These are phyloP conservation scores for Macrophya alboannulata DNA, from an alignment of 2,888 invertebrate species.

Conservation along the genomic window DNA sequence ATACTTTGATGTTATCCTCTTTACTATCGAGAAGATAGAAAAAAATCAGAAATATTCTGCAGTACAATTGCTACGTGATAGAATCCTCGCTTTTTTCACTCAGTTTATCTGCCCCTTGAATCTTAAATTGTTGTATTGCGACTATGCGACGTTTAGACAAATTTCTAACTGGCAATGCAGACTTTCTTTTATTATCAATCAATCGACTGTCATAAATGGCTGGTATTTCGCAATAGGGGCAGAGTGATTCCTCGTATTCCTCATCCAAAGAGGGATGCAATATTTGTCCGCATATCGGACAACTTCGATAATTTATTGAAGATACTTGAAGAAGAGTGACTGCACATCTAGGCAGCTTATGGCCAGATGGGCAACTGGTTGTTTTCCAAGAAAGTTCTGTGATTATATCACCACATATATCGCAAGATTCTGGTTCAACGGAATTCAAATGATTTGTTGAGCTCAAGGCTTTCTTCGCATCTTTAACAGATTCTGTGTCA, in stretches of 20 bases:
- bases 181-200: constrained; percentile 41
- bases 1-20: neutral
- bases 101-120: constrained; percentile 57
- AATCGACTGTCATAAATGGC: constrained; percentile 68
- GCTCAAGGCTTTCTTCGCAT: constrained; percentile 64
- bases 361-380: constrained; percentile 71
- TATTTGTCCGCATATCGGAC: constrained; percentile 72
- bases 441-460: constrained; percentile 61
- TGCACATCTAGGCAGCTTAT: constrained; percentile 75
- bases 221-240: constrained; percentile 75
- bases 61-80: neutral
- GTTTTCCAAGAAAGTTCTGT: constrained; percentile 72
- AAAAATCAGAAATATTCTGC: neutral
- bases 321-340: constrained; percentile 75
- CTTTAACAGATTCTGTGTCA: constrained; percentile 59
- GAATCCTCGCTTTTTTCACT: constrained; percentile 54
- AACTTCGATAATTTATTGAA: constrained; percentile 68
- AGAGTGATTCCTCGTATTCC: constrained; percentile 68
- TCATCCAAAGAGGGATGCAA: constrained; percentile 74
- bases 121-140: constrained; percentile 13
- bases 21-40: neutral
- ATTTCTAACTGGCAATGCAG: neutral
- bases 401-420: constrained; percentile 70
- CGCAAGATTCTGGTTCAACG: constrained; percentile 69
- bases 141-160: constrained; percentile 32